Evolutionary conservation across 2,888 invertebrate genomes (phyloP).

Genomic region (Gastracanthus pulcherrimus): DNA sequence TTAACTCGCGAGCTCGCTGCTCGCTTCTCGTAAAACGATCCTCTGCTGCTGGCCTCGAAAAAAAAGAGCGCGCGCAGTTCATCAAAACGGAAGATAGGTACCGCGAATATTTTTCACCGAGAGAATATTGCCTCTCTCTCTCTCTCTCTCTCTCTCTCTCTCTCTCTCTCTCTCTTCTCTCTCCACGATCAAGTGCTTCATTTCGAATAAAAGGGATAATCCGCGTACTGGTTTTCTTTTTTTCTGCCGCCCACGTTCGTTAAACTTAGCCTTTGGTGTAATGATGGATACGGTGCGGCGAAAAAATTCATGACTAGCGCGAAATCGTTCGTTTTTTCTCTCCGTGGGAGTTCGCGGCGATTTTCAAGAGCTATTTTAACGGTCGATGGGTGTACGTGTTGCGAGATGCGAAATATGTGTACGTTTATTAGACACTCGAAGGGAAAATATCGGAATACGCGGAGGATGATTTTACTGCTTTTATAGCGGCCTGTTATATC

Average conservation of each 20-base stretch:
- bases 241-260: not conserved
- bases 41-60: too few species aligned
- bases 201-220: slow-evolving; percentile 35
- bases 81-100: slow-evolving; percentile 16
- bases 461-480: not conserved
- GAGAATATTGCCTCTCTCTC: not conserved
- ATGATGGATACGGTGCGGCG: slow-evolving; percentile 26
- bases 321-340: not conserved
- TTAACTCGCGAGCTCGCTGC: slow-evolving; percentile 5
- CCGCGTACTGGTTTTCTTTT: not conserved
- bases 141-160: not conserved
- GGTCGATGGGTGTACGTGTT: too few species aligned
- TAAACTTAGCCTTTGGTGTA: slow-evolving; percentile 19
- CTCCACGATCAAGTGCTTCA: not conserved
- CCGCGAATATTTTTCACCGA: slow-evolving; percentile 38
- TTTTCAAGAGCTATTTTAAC: not conserved
- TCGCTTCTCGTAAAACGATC: not conserved
- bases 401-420: not conserved
- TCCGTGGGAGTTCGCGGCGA: not conserved
- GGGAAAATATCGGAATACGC: not conserved
- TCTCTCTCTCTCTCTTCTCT: not conserved
- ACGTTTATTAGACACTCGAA: not conserved
- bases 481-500: not conserved
- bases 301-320: slow-evolving; percentile 49
- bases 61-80: not conserved